Evolutionary conservation across 2,113 vertebrate genomes (phyloP), one percentile per base, ranked within the genome.

Genomic region (Chloroceryle aenea): DNA sequence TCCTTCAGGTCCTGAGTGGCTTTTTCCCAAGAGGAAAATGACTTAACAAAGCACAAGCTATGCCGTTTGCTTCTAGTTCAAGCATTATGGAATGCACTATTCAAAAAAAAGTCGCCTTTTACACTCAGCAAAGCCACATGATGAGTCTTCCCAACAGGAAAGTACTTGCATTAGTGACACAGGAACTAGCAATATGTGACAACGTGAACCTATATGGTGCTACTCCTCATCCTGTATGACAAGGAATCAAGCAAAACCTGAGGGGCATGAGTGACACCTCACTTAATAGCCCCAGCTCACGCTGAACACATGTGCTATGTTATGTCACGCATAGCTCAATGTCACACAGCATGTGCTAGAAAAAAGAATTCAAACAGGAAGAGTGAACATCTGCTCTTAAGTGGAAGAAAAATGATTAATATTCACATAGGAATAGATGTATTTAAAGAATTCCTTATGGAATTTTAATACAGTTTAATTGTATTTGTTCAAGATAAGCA

Each of bases 391-490:
- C 93, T 97, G 96, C 71, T 95, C 75, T 59, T 89, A 71, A 19
- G 87, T 90, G 75, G 91, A 91, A 64, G 58, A 72, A 90, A 92
- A 87, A 77, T 45, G 9, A 93, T 86, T 95, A 96, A 97, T 91
- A 97, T 84, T 95, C 94, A 95, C 55, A 87, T 58, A 96, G 93
- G 87, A 97, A 93, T 97, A 92, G 74, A 91, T 81, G 78, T 26
- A 92, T 87, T 97, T 97, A 96, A 97, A 93, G 81, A 95, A 95
- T 91, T 97, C 90, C 93, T 86, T 84, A 91, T 82, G 53, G 94
- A 98, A 95, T 96, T 92, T 91, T 96, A 97, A 85, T 92, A 82
- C 29, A 83, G 53, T 90, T 96, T 95, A 97, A 97, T 94, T 96
- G 90, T 94, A 96, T 96, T 97, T 95, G 74, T 81, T 91, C 74